phyloP scores from a whole-genome alignment of 2,113 vertebrate genomes.

The Mastomys coucha region DNA sequence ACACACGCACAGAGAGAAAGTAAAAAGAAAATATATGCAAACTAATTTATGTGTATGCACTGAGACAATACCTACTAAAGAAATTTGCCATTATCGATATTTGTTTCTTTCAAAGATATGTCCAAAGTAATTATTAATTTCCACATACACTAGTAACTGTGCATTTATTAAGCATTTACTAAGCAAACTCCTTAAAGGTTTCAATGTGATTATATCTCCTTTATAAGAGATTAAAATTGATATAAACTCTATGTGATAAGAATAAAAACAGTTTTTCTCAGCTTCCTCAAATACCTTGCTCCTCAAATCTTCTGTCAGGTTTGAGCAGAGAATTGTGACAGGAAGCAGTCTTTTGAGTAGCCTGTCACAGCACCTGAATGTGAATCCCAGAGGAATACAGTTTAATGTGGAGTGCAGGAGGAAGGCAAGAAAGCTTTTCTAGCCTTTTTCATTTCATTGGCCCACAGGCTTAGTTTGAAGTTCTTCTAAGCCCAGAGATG shows the following conservation, averaged over 20 bases:
- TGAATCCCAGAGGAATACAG: neutral
- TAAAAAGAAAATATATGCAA: neutral
- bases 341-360: neutral
- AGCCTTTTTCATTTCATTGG: neutral
- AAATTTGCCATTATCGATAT: conserved; percentile 6
- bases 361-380: no score
- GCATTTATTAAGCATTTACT: neutral
- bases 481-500: neutral
- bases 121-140: conserved; percentile 1
- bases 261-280: neutral
- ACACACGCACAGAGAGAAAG: neutral
- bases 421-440: neutral
- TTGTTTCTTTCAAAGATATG: conserved; percentile 17
- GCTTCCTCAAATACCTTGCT: rapidly evolving
- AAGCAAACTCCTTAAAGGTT: neutral
- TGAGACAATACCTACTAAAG: neutral
- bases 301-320: neutral
- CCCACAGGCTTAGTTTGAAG: neutral
- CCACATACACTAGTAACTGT: neutral
- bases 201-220: neutral
- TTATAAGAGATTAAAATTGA: neutral
- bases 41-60: neutral
- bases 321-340: neutral
- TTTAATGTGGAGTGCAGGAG: neutral
- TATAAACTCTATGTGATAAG: neutral